Base-by-base conservation (phyloP, 1,140 invertebrate species). In the Drosophila subobscura region DNA sequence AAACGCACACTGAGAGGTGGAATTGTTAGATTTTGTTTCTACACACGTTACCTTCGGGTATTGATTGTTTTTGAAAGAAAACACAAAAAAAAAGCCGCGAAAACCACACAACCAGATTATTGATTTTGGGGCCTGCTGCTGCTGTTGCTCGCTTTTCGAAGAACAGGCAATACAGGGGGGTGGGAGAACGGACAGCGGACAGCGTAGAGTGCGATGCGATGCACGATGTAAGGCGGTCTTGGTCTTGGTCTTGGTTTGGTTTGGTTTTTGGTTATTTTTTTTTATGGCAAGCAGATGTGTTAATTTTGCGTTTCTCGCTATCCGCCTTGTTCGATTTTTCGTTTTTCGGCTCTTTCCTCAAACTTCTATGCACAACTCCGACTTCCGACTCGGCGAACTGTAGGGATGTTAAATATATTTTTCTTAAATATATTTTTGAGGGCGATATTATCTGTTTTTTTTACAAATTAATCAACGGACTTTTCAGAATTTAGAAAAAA, bases 11-110 rank as follows among this genome's bases (percentile, higher is more conserved):
- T 86, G 77, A 81, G 68, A 55, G 85, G 10, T 37, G 33, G 80
- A 76, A 77, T 79, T 76, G 58, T 79, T 79, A 68, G 67, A 60
- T 68, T 67, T 80, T 67, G 22, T 58, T 65, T 50, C 83, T 85
- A 81, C 81, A 85, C 81, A 85, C 81, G 81, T 85, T 85, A 85
- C 81, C 81, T 85, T 85, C 81, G 81, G 81, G 81, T 85, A 85
- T 85, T 85, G 81, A 85, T 85, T 85, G 83, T 86, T 86, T 83
- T 86, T 86, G 67, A 86, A 86, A 66, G 61, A 81, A 84, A 85
- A 86, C 81, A 73, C 81, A 85, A 85, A 85, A 85, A 80, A 72
- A 73, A 73, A 85, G 77, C 81, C 81, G 81, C 81, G 81, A 85
- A 85, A 85, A 81, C 54, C 77, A 77, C 81, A 85, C 81, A 86